Evolutionary conservation across 2,797 vertebrate genomes (phyloP).

Genomic region (Rhinogobio ventralis): DNA sequence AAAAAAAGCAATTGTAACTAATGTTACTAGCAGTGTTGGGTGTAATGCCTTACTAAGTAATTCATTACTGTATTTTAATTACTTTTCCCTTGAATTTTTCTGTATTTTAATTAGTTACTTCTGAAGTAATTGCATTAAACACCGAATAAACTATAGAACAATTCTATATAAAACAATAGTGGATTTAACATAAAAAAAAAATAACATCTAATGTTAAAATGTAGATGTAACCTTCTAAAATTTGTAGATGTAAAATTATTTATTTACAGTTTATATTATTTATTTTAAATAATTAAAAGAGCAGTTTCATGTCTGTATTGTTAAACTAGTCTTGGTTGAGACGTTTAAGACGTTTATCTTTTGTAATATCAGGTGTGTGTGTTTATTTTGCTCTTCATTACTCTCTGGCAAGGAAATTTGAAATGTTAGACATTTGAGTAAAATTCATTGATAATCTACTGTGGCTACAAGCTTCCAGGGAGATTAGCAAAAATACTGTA

Average conservation of each 20-base stretch:
- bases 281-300: too few species aligned
- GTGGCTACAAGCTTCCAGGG: background rate
- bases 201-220: too few species aligned
- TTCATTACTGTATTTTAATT: background rate
- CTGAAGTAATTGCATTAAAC: background rate
- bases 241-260: too few species aligned
- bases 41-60: background rate
- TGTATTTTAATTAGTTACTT: background rate
- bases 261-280: too few species aligned
- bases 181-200: too few species aligned
- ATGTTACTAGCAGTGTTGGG: background rate
- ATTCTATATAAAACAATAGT: too few species aligned
- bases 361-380: slow-evolving; percentile 36
- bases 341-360: background rate
- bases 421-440: background rate
- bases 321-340: too few species aligned
- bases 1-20: background rate
- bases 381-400: background rate
- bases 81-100: background rate
- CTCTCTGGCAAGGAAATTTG: background rate
- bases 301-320: too few species aligned
- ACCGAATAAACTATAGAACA: too few species aligned
- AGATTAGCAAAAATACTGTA: background rate
- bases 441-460: background rate
- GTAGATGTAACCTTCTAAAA: too few species aligned